Conservation (phyloP, 2,888 invertebrate species). For the Apodemia duryi region DNA sequence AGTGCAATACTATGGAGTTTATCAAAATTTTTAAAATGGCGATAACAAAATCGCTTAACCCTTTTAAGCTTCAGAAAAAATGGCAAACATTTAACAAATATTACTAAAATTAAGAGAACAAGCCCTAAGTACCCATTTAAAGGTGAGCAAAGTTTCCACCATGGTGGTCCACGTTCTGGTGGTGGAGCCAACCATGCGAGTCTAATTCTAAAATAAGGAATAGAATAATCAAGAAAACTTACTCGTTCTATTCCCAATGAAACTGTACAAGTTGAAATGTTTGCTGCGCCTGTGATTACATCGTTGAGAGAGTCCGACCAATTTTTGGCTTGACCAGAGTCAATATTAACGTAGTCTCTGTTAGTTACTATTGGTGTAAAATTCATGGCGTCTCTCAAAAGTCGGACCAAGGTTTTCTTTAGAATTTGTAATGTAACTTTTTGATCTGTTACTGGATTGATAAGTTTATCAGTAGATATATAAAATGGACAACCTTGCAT, state of each 20-base stretch:
- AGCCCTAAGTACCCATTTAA: slow-evolving; percentile 58
- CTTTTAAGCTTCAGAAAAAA: slow-evolving; percentile 43
- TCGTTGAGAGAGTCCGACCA: slow-evolving; percentile 60
- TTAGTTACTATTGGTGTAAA: slow-evolving; percentile 52
- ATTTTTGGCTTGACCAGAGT: slow-evolving; percentile 51
- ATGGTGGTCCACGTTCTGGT: slow-evolving; percentile 43
- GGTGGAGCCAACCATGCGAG: slow-evolving; percentile 60
- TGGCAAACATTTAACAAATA: slow-evolving; percentile 49
- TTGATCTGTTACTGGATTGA: slow-evolving; percentile 45
- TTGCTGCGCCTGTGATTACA: slow-evolving; percentile 48
- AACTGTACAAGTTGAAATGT: slow-evolving; percentile 56
- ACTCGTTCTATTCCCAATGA: slow-evolving; percentile 49
- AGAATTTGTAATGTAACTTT: slow-evolving; percentile 52
- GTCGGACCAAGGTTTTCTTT: slow-evolving; percentile 45
- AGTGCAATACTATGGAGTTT: slow-evolving; percentile 47
- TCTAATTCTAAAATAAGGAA: slow-evolving; percentile 54
- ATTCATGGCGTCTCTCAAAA: slow-evolving; percentile 53
- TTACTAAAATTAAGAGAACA: slow-evolving; percentile 43
- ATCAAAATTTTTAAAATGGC: slow-evolving; percentile 45
- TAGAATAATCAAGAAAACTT: slow-evolving; percentile 50
- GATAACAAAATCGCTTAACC: slow-evolving; percentile 43
- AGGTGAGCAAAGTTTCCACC: slow-evolving; percentile 55
- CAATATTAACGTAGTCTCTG: slow-evolving; percentile 54
- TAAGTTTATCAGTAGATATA: slow-evolving; percentile 56
- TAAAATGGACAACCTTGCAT: slow-evolving; percentile 58